phyloP scores from a whole-genome alignment of 1,140 invertebrate genomes.

The Dinoponera quadriceps region DNA sequence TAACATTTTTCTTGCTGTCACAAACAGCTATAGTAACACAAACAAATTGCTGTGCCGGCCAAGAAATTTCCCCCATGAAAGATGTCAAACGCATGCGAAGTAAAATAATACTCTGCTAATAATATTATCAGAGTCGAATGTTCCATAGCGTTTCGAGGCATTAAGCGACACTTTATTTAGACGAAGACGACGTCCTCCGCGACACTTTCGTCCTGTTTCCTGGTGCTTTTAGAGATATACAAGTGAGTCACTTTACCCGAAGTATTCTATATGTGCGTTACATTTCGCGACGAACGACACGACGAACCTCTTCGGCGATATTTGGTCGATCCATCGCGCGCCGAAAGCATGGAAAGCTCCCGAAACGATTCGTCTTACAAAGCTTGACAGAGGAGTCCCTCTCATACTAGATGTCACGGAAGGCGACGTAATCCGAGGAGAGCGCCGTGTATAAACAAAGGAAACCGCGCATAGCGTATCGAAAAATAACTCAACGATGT shows the following conservation, averaged over 20 bases:
- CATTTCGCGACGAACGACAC: conserved; percentile 41
- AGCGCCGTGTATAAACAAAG: conserved; percentile 36
- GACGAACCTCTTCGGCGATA: conserved; percentile 36
- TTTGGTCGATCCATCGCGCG: conserved; percentile 46
- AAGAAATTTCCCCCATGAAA: too few species aligned
- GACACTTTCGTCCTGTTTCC: neutral
- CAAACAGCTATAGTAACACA: too few species aligned
- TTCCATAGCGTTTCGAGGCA: neutral
- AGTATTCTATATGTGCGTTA: conserved; percentile 46
- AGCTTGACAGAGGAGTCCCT: conserved; percentile 61
- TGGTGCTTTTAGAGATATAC: neutral
- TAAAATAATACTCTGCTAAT: neutral
- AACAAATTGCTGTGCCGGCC: too few species aligned
- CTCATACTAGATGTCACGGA: conserved; percentile 29
- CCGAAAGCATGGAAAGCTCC: conserved; percentile 40
- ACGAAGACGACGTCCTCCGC: neutral
- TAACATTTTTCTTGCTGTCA: too few species aligned
- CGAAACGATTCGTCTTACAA: conserved; percentile 59
- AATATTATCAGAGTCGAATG: neutral
- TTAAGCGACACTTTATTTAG: neutral
- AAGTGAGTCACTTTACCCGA: conserved; percentile 39
- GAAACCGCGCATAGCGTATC: conserved; percentile 5
- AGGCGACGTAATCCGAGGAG: conserved; percentile 29
- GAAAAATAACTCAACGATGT: conserved; percentile 34
- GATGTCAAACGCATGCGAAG: too few species aligned